Conservation (phyloP, 2,797 vertebrate species). For the Smutsia gigantea region DNA sequence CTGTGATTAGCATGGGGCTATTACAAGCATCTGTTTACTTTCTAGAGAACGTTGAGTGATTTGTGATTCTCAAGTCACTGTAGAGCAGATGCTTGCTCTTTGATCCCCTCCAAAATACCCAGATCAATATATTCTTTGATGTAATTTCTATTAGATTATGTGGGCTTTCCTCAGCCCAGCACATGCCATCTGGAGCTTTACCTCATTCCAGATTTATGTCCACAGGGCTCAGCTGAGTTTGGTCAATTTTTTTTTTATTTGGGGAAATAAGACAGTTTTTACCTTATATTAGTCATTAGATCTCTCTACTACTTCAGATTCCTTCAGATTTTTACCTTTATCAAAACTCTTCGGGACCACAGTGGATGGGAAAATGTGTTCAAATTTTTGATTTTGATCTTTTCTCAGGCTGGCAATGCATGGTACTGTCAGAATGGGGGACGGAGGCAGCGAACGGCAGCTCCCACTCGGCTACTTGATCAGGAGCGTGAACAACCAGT, state of each 20-base stretch:
- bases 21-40: not conserved
- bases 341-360: not conserved
- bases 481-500: not conserved
- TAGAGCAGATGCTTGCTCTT: not conserved
- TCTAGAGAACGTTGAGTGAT: not conserved
- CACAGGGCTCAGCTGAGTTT: not conserved
- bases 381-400: not conserved
- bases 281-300: not conserved
- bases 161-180: not conserved
- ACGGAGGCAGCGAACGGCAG: not conserved
- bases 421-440: not conserved
- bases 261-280: not conserved
- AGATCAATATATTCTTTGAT: not conserved
- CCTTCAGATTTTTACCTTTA: not conserved
- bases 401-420: not conserved
- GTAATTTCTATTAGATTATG: not conserved
- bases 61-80: not conserved
- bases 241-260: not conserved
- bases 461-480: not conserved
- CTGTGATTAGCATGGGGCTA: not conserved
- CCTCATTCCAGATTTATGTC: not conserved
- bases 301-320: not conserved
- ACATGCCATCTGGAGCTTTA: not conserved
- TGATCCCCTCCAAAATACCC: not conserved
- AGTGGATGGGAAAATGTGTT: not conserved